Evolutionary conservation across 2,113 vertebrate genomes (phyloP), one percentile per base, ranked within the genome.

Genomic region (Platichthys flesus): DNA sequence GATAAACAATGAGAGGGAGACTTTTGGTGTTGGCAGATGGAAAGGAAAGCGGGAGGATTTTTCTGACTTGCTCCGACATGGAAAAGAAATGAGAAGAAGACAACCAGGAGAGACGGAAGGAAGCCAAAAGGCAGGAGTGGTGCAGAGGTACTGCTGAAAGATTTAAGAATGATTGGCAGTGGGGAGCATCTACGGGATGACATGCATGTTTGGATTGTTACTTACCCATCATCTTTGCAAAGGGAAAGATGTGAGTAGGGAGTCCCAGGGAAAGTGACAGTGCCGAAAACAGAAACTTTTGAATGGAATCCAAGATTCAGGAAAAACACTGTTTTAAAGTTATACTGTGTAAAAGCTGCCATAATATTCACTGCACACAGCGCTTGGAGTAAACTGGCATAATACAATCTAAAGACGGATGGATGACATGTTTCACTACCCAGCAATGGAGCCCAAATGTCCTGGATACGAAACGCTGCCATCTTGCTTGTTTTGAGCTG

Each of bases 51-150:
- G 52, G 47, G n/a, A 67, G 16, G 59, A 67, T 61, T 73, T 61
- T 71, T 57, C 20, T 56, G 62, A 84, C 64, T 65, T 70, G 62
- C 5, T 49, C 18, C 60, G 67, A 84, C 71, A 55, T 16, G 37
- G 23, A 70, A 56, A 76, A 84, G 69, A 79, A 82, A 76, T 26
- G 57, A 75, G 59, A 13, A 9, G 26, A 14, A 52, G 45, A 54
- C 58, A 56, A 3, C 45, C 20, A 2, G 20, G 51, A 52, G 51
- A 52, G 51, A 54, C 20, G 18, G 47, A 51, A 9, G 47, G 47
- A 52, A 49, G 20, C 9, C 12, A 26, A 14, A 81, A 67, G 42
- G 62, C 15, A 61, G 24, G 52, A 28, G 67, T 15, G 13, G 35
- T 74, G 56, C 26, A 70, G 70, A 83, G 52, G 24, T 40, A 55